Evolutionary conservation across 1,140 invertebrate species (phyloP).

Genomic region (Pseudomyrmex cubaensis): DNA sequence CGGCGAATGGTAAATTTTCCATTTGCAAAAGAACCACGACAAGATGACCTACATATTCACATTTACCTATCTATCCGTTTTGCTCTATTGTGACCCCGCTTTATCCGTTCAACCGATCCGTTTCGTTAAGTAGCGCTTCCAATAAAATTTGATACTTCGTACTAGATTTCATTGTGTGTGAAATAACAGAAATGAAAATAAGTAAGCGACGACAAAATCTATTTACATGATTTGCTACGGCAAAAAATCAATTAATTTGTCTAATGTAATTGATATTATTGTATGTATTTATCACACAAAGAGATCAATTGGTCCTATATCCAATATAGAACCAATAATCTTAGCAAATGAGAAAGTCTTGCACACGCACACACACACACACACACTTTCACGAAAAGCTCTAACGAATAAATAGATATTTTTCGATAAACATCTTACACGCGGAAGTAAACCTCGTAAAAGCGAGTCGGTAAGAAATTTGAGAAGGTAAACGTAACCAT

Average conservation of each 20-base stretch:
- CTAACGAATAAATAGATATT: conserved; percentile 29
- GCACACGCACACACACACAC: background rate
- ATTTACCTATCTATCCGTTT: conserved; percentile 21
- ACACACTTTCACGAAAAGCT: background rate
- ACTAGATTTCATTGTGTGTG: background rate
- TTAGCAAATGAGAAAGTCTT: background rate
- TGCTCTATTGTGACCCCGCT: conserved; percentile 23
- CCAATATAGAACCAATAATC: background rate
- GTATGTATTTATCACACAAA: background rate
- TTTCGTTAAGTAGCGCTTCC: background rate
- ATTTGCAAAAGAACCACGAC: conserved; percentile 49
- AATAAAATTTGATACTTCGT: conserved; percentile 11
- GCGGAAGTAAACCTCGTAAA: conserved; percentile 30
- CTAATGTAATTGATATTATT: background rate
- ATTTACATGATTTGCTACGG: background rate
- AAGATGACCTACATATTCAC: conserved; percentile 50
- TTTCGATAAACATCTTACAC: conserved; percentile 36
- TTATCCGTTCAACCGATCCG: background rate
- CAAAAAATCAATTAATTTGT: background rate
- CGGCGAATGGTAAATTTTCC: conserved; percentile 43
- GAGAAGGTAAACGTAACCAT: conserved; percentile 29
- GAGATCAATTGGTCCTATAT: background rate
- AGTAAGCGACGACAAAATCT: background rate
- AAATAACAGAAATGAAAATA: background rate
- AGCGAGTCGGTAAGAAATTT: conserved; percentile 30